phyloP scores from a whole-genome alignment of 2,113 vertebrate species.

The Percopsis transmontana region DNA sequence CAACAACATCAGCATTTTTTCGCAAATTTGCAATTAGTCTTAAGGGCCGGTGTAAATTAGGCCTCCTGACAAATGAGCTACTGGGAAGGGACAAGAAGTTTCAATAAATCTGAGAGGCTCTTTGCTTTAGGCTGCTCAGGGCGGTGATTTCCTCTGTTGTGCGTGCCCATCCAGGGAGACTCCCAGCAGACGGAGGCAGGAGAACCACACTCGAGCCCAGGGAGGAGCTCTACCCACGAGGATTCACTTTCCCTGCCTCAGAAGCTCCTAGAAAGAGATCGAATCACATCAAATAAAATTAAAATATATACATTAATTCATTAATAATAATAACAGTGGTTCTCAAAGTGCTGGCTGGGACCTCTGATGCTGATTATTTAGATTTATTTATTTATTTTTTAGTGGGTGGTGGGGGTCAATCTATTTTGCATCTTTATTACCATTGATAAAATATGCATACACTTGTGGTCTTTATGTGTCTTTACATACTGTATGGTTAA shows the following conservation, averaged over 20 bases:
- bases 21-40: conserved; percentile 99
- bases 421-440: no score
- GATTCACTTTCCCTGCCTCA: conserved; percentile 30
- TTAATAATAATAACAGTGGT: neutral
- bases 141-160: conserved; percentile 64
- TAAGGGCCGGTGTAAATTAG: conserved; percentile 98
- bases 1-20: conserved; percentile 99
- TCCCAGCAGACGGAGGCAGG: conserved; percentile 46
- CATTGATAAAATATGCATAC: no score
- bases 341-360: neutral
- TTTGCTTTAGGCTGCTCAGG: conserved; percentile 52
- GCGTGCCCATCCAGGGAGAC: conserved; percentile 52
- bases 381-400: no score
- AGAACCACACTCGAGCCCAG: conserved; percentile 51
- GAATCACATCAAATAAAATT: neutral
- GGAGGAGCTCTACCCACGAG: conserved; percentile 49
- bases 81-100: conserved; percentile 87
- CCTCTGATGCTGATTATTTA: no score
- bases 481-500: no score
- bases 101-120: conserved; percentile 79
- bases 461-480: no score
- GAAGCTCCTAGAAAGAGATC: conserved; percentile 3
- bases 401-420: no score
- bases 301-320: neutral
- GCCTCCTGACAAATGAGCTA: conserved; percentile 98